phyloP scores from a whole-genome alignment of 2,113 vertebrate genomes.

The Haplotaxodon microlepis region DNA sequence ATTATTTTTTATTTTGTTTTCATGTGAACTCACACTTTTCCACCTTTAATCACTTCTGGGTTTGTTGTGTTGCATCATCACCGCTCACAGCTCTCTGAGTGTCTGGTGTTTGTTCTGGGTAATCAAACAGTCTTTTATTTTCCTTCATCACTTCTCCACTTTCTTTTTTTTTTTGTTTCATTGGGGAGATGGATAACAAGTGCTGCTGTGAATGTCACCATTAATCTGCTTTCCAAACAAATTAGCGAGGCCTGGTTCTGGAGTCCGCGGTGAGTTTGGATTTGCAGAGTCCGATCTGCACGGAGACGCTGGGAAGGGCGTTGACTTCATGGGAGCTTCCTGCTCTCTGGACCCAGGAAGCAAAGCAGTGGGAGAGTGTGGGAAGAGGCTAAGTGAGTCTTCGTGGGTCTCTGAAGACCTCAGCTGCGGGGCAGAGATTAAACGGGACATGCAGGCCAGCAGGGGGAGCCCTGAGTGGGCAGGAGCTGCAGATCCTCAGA shows the following conservation, averaged over 20 bases:
- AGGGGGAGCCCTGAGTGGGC: slow-evolving; percentile 26
- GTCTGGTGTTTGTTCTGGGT: not conserved
- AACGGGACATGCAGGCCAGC: not conserved
- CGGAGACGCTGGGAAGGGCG: not conserved
- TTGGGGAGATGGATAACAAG: slow-evolving; percentile 46
- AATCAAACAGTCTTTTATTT: not conserved
- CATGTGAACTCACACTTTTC: not conserved
- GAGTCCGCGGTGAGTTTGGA: not conserved
- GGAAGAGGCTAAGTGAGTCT: slow-evolving; percentile 39
- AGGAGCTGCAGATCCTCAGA: slow-evolving; percentile 13
- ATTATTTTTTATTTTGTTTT: slow-evolving; percentile 10
- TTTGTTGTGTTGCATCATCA: not conserved
- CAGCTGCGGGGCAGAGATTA: not conserved
- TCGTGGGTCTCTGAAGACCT: slow-evolving; percentile 50
- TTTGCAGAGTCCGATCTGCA: not conserved
- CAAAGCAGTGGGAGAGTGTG: not conserved
- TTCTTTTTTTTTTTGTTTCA: not conserved
- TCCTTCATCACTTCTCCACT: not conserved
- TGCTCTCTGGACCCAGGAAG: slow-evolving; percentile 12
- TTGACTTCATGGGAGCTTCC: slow-evolving; percentile 20
- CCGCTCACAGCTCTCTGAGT: not conserved
- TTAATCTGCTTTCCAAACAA: slow-evolving; percentile 65
- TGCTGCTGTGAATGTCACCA: slow-evolving; percentile 53
- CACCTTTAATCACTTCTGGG: not conserved
- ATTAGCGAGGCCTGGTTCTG: slow-evolving; percentile 33